These are phyloP conservation scores for Cettia cetti DNA, from an alignment of 2,113 vertebrate species.

Conservation along the genomic window DNA sequence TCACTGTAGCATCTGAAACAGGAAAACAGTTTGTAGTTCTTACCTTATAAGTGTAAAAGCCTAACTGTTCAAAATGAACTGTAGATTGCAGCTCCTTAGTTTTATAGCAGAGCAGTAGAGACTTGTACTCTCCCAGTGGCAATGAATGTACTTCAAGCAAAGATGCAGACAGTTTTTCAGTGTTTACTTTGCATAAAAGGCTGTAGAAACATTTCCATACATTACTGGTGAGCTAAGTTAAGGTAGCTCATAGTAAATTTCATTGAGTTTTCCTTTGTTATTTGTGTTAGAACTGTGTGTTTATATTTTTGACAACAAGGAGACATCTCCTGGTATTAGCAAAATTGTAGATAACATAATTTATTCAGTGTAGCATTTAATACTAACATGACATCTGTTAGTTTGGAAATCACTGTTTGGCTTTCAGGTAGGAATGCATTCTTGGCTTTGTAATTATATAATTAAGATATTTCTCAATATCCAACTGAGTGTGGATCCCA, in stretches of 20 bases:
- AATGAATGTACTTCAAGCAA: not conserved
- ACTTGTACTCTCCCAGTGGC: not conserved
- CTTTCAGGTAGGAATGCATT: conserved; percentile 8
- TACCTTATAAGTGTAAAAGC: not conserved
- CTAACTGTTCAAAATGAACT: not conserved
- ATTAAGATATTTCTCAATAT: not conserved
- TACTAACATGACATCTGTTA: not conserved
- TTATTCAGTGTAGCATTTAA: not conserved
- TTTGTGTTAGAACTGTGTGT: not conserved
- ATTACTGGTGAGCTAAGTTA: not conserved
- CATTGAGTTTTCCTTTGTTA: not conserved
- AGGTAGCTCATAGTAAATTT: not conserved
- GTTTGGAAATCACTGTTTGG: not conserved
- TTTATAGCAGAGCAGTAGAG: not conserved
- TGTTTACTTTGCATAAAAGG: not conserved
- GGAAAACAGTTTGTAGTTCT: not conserved
- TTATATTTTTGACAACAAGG: not conserved
- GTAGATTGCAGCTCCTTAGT: not conserved
- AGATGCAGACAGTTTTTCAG: not conserved
- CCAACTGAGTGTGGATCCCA: not conserved
- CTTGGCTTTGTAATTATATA: not conserved
- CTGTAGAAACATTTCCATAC: not conserved
- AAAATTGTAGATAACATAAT: not conserved
- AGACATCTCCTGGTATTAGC: not conserved
- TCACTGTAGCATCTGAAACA: not conserved